These are phyloP conservation scores for Merodon equestris DNA, from an alignment of 2,888 invertebrate species.

Conservation along the genomic window DNA sequence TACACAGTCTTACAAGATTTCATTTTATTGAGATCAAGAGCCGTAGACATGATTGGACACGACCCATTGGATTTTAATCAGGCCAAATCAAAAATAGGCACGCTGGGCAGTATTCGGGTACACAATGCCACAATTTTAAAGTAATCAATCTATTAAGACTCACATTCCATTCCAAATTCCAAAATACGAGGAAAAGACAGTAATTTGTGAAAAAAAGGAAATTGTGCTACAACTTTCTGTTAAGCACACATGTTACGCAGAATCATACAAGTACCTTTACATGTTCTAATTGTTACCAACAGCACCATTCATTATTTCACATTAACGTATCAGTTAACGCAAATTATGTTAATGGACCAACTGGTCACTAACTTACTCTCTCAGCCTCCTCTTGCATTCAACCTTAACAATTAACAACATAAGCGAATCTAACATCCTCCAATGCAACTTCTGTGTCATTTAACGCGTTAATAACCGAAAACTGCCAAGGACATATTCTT, in stretches of 20 bases:
- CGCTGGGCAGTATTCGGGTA: background rate
- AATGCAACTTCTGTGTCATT: too few relatives aligned
- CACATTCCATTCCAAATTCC: constrained; percentile 27
- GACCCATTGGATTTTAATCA: constrained; percentile 8
- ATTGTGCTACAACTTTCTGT: constrained; percentile 14
- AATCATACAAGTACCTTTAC: too few relatives aligned
- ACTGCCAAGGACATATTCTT: too few relatives aligned
- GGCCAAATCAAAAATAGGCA: background rate
- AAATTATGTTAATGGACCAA: too few relatives aligned
- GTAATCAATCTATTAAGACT: constrained; percentile 9
- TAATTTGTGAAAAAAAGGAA: constrained; percentile 1
- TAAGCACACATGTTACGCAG: constrained; percentile 4
- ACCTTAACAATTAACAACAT: too few relatives aligned
- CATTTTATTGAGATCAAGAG: constrained; percentile 25
- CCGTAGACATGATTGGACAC: constrained; percentile 20
- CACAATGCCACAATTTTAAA: constrained; percentile 19
- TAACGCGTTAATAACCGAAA: too few relatives aligned
- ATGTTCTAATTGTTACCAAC: too few relatives aligned
- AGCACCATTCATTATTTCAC: too few relatives aligned
- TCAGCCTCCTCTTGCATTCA: too few relatives aligned
- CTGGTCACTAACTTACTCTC: too few relatives aligned
- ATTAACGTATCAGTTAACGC: too few relatives aligned
- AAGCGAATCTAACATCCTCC: too few relatives aligned
- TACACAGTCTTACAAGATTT: constrained; percentile 17
- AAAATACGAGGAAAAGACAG: constrained; percentile 10